Conservation (phyloP, 2,888 invertebrate species). For the Colletes collaris region DNA sequence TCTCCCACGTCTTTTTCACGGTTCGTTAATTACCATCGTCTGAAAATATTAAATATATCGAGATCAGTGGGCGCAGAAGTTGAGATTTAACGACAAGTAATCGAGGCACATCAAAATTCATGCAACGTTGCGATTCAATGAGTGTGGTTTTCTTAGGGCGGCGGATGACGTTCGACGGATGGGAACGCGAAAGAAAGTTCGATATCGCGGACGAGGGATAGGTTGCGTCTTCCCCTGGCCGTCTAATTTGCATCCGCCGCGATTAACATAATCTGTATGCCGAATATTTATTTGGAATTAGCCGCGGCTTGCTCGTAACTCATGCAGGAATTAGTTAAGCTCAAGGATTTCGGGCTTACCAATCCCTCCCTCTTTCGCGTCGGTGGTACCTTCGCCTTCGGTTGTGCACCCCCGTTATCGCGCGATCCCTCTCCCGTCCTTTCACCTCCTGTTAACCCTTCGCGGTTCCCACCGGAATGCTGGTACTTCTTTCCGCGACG, state of each 20-base stretch:
- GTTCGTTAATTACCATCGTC: not conserved
- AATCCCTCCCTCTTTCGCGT: slow-evolving; percentile 65
- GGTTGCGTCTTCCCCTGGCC: slow-evolving; percentile 63
- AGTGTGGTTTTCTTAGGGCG: no score
- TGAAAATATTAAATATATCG: no score
- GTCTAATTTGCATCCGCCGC: slow-evolving; percentile 81
- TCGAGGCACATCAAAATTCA: no score
- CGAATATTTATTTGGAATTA: slow-evolving; percentile 83
- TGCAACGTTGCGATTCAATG: no score
- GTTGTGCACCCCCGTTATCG: slow-evolving; percentile 68
- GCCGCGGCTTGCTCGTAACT: slow-evolving; percentile 79
- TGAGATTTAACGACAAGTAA: no score
- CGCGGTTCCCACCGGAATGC: not conserved
- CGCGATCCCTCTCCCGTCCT: slow-evolving; percentile 58
- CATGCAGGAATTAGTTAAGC: slow-evolving; percentile 82
- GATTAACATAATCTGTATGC: slow-evolving; percentile 83
- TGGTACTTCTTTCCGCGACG: not conserved
- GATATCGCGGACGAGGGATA: slow-evolving; percentile 12
- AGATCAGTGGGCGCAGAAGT: no score
- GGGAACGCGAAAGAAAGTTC: slow-evolving; percentile 3
- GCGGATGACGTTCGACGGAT: not conserved
- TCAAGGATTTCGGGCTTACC: slow-evolving; percentile 80
- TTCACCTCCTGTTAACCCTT: slow-evolving; percentile 47
- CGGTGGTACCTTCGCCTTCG: slow-evolving; percentile 54
- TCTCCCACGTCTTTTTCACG: not conserved